Evolutionary conservation across 2,113 vertebrate genomes (phyloP).

Genomic region (Puffinus mauretanicus): DNA sequence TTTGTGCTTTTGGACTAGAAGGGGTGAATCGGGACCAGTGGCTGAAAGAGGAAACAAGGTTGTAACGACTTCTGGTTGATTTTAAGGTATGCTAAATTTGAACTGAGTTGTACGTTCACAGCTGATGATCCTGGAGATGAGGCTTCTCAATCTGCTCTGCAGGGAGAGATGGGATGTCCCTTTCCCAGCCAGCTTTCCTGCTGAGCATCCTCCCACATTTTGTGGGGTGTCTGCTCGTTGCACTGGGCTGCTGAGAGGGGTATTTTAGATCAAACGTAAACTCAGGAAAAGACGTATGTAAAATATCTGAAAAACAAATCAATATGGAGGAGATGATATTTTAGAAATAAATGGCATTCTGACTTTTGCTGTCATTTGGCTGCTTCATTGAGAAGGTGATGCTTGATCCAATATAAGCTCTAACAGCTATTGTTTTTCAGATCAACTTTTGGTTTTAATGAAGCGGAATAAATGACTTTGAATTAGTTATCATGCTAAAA

Average conservation of each 20-base stretch:
- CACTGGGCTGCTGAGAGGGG: background rate
- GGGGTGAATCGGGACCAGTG: rapidly evolving
- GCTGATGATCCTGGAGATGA: background rate
- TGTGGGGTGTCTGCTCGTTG: too few relatives aligned
- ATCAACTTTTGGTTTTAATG: background rate
- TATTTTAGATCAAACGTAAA: rapidly evolving
- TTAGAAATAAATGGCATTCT: background rate
- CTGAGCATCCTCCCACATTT: background rate
- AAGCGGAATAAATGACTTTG: background rate
- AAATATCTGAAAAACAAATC: background rate
- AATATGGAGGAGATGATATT: rapidly evolving
- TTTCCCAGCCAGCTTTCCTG: background rate
- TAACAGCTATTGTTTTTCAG: background rate
- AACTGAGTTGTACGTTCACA: rapidly evolving
- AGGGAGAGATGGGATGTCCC: background rate
- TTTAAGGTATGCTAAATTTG: background rate
- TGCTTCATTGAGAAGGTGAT: background rate
- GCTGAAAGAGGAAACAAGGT: rapidly evolving
- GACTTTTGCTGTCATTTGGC: background rate
- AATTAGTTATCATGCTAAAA: background rate
- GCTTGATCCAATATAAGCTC: background rate
- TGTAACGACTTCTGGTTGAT: background rate
- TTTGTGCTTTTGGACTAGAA: background rate
- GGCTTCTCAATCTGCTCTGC: background rate
- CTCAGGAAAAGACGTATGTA: rapidly evolving